These are phyloP conservation scores for Corythoichthys intestinalis DNA, from an alignment of 2,113 vertebrate species.

Conservation along the genomic window DNA sequence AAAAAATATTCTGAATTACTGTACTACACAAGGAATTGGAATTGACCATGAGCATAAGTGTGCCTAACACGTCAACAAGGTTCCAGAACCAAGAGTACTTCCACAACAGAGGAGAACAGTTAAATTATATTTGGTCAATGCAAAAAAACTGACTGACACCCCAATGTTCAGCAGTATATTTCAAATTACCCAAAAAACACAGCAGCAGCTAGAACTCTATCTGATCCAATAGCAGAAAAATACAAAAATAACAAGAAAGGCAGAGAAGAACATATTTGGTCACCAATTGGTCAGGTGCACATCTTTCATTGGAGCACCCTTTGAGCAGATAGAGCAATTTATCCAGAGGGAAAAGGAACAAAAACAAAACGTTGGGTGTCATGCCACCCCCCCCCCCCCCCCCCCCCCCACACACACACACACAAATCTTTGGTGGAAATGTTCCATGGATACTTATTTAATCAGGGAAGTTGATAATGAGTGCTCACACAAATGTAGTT, in stretches of 20 bases:
- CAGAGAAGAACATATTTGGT: slow-evolving; percentile 7
- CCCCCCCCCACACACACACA: too few relatives aligned
- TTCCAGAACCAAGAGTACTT: background rate
- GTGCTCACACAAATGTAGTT: slow-evolving; percentile 16
- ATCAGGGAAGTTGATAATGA: slow-evolving; percentile 9
- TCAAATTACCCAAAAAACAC: slow-evolving; percentile 21
- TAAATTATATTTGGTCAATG: background rate
- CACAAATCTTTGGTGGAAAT: slow-evolving; percentile 20
- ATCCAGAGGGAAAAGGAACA: slow-evolving; percentile 37
- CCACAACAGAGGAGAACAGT: too few relatives aligned
- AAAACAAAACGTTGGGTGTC: slow-evolving; percentile 12
- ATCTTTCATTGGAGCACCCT: slow-evolving; percentile 33
- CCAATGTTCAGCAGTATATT: slow-evolving; percentile 32
- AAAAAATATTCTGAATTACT: background rate
- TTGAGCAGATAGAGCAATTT: slow-evolving; percentile 28
- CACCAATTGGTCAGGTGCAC: slow-evolving; percentile 40
- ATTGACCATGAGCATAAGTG: background rate
- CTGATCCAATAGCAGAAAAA: slow-evolving; percentile 26
- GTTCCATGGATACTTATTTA: slow-evolving; percentile 27
- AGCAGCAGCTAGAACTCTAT: slow-evolving; percentile 44
- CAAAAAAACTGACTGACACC: background rate
- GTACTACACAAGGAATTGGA: background rate
- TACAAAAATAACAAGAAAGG: slow-evolving; percentile 13
- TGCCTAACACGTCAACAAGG: background rate
- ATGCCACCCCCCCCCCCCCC: background rate